A percentile compares a stretch with the other conserved stretches of the same genome.
Evolutionary conservation across 1,140 invertebrate genomes (phyloP).

Genomic region (Diachasmimorpha longicaudata): DNA sequence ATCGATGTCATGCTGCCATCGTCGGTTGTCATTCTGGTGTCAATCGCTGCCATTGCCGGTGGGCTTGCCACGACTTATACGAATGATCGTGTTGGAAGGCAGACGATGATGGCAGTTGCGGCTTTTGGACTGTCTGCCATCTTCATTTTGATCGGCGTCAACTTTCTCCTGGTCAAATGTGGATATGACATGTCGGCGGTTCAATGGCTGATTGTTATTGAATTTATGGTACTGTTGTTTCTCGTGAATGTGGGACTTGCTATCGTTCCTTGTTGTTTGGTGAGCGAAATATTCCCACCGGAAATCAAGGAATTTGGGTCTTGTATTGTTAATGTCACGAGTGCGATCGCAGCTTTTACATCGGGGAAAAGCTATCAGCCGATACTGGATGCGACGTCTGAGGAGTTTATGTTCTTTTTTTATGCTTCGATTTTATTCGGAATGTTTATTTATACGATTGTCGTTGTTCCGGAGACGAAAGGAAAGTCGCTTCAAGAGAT

Average conservation of each 20-base stretch:
- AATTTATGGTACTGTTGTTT: background rate
- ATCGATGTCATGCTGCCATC: constrained; percentile 55
- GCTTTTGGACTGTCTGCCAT: constrained; percentile 61
- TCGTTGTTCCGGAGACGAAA: constrained; percentile 41
- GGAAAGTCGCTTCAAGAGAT: constrained; percentile 42
- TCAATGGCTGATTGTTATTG: constrained; percentile 20
- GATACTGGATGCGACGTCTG: constrained; percentile 64
- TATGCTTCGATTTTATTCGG: constrained; percentile 65
- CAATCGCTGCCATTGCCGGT: constrained; percentile 68
- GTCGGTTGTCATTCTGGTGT: constrained; percentile 69
- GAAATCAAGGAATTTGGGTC: constrained; percentile 43
- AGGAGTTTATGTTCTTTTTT: constrained; percentile 75
- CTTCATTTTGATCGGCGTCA: constrained; percentile 43
- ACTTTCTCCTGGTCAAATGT: constrained; percentile 29
- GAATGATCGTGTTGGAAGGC: constrained; percentile 73
- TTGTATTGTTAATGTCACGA: constrained; percentile 72
- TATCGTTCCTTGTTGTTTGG: constrained; percentile 74
- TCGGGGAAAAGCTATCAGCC: constrained; percentile 77
- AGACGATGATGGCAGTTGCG: constrained; percentile 69
- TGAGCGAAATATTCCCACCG: constrained; percentile 41
- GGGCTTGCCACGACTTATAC: constrained; percentile 67
- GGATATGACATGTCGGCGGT: background rate
- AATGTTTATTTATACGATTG: constrained; percentile 25
- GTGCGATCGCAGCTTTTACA: constrained; percentile 75
- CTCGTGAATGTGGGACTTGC: constrained; percentile 68